Conservation (phyloP, 1,140 invertebrate species). For the fruit fly (Drosophila melanogaster) region Release_6_plus_ISO1_MT NT_033777.3:12059001-12059500, state of each 20-base stretch:
- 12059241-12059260: background rate
- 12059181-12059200: constrained; percentile 63
- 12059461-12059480: constrained; percentile 53
- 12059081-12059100: background rate
- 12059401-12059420: constrained; percentile 59
- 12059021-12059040: background rate
- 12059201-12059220: constrained; percentile 1
- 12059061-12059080: background rate
- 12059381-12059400: constrained; percentile 57
- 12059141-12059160: constrained; percentile 36
- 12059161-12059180: constrained; percentile 39
- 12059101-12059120: background rate
- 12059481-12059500: constrained; percentile 1
- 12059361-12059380: constrained; percentile 23
- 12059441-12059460: constrained; percentile 59
- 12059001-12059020: background rate
- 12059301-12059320: constrained; percentile 69
- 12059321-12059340: constrained; percentile 74
- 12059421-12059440: constrained; percentile 53
- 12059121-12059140: constrained; percentile 44
- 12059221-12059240: background rate
- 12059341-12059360: constrained; percentile 64
- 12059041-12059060: background rate
- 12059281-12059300: constrained; percentile 78
- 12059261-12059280: constrained; percentile 53